Percentiles rank a stretch among this genome's conserved stretches.
These are phyloP conservation scores for Popillia japonica DNA, from an alignment of 1,140 invertebrate species.

Conservation along the genomic window DNA sequence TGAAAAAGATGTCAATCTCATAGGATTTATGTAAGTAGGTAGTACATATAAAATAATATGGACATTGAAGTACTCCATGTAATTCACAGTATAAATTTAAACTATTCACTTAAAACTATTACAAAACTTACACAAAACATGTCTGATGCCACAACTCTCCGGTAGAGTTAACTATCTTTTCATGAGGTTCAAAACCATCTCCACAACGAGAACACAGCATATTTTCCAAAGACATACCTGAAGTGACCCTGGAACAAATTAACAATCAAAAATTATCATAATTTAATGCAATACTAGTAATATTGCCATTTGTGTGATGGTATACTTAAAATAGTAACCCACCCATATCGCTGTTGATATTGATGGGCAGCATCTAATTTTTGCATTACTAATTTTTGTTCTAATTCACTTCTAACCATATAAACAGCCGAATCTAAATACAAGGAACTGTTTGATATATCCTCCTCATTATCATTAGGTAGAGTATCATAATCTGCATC, in stretches of 20 bases:
- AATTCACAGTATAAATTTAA: too few relatives aligned
- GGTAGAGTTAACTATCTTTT: constrained; percentile 99
- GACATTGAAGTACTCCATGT: too few relatives aligned
- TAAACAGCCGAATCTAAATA: constrained; percentile 13
- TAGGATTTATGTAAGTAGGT: too few relatives aligned
- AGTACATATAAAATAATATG: too few relatives aligned
- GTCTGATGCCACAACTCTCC: constrained; percentile 98
- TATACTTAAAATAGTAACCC: not conserved
- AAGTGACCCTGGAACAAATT: constrained; percentile 67
- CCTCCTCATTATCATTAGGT: not conserved
- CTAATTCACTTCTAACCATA: constrained; percentile 22
- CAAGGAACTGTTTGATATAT: not conserved
- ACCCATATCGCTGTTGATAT: constrained; percentile 29
- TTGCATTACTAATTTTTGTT: constrained; percentile 17
- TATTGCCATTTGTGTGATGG: not conserved
- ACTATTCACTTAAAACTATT: not conserved
- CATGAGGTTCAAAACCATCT: constrained; percentile 92
- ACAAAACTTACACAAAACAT: constrained; percentile 94
- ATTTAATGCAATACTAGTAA: not conserved
- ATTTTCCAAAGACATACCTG: constrained; percentile 82
- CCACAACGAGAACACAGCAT: constrained; percentile 95
- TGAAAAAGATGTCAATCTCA: too few relatives aligned
- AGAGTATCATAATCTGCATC: constrained; percentile 25
- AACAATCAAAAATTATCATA: not conserved
- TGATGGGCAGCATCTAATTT: constrained; percentile 16